Evolutionary conservation across 2,113 vertebrate genomes (phyloP).

Genomic region (Junco hyemalis): DNA sequence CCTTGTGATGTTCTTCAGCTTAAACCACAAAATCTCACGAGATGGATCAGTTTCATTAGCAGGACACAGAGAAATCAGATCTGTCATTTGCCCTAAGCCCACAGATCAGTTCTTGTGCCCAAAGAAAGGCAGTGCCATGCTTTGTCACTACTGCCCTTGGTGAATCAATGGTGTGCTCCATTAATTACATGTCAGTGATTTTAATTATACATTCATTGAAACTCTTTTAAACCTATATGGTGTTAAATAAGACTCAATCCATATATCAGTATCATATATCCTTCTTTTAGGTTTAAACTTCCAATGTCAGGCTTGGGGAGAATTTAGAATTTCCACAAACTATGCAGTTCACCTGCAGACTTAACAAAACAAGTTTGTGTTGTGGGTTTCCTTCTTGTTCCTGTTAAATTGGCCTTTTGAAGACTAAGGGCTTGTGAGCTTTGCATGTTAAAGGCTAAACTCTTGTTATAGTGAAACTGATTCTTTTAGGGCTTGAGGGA

Average conservation of each 20-base stretch:
- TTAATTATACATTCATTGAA: neutral
- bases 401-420: conserved; percentile 48
- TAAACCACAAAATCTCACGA: neutral
- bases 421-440: conserved; percentile 32
- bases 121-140: neutral
- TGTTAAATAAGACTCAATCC: neutral
- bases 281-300: neutral
- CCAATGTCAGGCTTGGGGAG: neutral
- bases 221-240: neutral
- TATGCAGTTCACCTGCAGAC: neutral
- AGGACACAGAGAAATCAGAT: neutral
- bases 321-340: neutral
- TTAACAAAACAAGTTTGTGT: neutral
- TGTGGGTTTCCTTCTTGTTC: neutral
- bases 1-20: neutral
- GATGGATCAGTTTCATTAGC: neutral
- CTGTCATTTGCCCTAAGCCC: neutral
- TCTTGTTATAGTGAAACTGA: conserved; percentile 22
- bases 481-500: conserved; percentile 37
- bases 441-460: conserved; percentile 46
- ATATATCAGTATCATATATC: neutral
- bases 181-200: neutral
- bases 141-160: neutral
- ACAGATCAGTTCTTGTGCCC: neutral
- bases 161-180: neutral